Conservation (phyloP, 2,888 invertebrate genomes). For the Baccha elongata region DNA sequence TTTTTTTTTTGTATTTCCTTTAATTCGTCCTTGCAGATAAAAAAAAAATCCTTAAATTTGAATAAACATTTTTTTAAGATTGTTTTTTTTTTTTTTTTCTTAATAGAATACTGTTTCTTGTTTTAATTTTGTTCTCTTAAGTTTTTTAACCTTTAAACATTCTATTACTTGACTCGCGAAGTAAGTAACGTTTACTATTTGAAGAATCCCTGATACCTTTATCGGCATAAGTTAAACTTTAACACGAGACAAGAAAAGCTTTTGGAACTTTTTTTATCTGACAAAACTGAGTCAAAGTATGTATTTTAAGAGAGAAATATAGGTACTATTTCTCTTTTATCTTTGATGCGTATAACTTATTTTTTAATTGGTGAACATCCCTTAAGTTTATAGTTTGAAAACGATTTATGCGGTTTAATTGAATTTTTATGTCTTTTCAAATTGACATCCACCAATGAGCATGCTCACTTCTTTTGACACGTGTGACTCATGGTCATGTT, state of each 20-base stretch:
- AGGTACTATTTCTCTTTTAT: background rate
- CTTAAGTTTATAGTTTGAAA: slow-evolving; percentile 27
- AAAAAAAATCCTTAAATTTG: background rate
- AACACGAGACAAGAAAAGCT: slow-evolving; percentile 1
- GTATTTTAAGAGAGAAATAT: background rate
- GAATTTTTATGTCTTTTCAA: slow-evolving; percentile 50
- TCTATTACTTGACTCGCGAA: slow-evolving; percentile 14
- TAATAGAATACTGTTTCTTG: background rate
- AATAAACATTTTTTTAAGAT: slow-evolving; percentile 1
- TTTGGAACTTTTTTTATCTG: slow-evolving; percentile 4
- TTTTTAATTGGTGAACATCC: background rate
- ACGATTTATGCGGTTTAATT: slow-evolving; percentile 65
- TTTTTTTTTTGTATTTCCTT: background rate
- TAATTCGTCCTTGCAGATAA: slow-evolving; percentile 16
- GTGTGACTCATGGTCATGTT: slow-evolving; percentile 57
- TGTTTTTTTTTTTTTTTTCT: background rate
- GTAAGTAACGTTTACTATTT: slow-evolving; percentile 20
- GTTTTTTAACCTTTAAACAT: background rate
- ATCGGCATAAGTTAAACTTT: background rate
- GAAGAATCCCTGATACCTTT: slow-evolving; percentile 4
- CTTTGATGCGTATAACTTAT: slow-evolving; percentile 27
- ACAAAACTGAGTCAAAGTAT: background rate
- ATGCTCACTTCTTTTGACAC: slow-evolving; percentile 54
- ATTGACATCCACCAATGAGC: slow-evolving; percentile 55
- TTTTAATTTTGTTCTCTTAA: slow-evolving; percentile 3